Evolutionary conservation across 1,140 invertebrate species (phyloP).

Genomic region (Drosophila grimshawi): DNA sequence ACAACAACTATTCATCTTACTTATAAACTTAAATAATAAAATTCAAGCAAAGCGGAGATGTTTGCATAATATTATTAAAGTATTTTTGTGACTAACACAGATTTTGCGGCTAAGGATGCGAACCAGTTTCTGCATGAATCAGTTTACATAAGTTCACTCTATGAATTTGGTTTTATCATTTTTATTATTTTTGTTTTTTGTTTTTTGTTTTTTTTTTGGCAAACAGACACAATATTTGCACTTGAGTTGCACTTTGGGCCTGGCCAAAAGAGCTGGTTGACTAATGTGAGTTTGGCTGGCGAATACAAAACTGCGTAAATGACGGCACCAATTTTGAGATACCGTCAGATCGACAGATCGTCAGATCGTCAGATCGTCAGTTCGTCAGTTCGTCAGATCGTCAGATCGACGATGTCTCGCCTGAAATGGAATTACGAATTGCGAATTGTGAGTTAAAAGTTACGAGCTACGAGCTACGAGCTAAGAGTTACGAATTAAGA

Average conservation of each 20-base stretch:
- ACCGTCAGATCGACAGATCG: background rate
- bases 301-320: background rate
- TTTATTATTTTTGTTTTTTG: background rate
- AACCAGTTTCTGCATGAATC: conserved; percentile 19
- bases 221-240: conserved; percentile 28
- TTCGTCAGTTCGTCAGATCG: background rate
- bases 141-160: conserved; percentile 12
- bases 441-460: background rate
- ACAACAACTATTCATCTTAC: too few relatives aligned
- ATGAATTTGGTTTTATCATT: conserved; percentile 20
- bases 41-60: background rate
- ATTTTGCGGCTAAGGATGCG: background rate
- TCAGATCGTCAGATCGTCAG: background rate
- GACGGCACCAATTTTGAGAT: background rate
- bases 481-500: background rate
- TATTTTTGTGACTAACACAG: background rate
- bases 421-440: conserved; percentile 12
- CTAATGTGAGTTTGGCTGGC: background rate
- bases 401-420: background rate
- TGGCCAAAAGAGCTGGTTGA: background rate
- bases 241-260: conserved; percentile 37
- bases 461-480: background rate
- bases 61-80: background rate
- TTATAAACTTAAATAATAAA: too few relatives aligned
- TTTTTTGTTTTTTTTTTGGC: background rate